Evolutionary conservation across 2,888 invertebrate species (phyloP), one percentile per base, ranked within the genome.

Genomic region (Argyresthia goedartella): DNA sequence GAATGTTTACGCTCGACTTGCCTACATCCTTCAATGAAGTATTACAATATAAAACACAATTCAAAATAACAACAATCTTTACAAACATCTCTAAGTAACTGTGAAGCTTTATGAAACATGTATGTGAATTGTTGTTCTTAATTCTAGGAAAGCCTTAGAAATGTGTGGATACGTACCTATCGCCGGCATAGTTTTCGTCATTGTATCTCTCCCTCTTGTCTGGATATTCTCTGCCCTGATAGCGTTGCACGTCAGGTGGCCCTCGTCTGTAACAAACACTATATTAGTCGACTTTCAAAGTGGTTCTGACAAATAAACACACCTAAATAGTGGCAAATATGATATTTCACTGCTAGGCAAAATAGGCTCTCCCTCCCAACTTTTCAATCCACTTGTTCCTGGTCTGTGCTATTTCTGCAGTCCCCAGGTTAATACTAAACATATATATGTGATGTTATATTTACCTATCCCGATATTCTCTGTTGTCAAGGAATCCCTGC

Each of bases 181-280:
- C 81, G n/a, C 69, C 53, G 25, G 72, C 59, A 54, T 64, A 74
- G 52, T 59, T 62, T 11, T 82, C 79, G 60, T 81, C 80, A 33
- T 68, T 71, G 60, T 65, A 81, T 53, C 72, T 76, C 55, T 84
- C 81, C 64, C 74, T 76, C 67, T 73, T 75, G 45, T 78, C 82
- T 8, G 66, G 67, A 57, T 64, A 77, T 56, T 74, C 77, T 54
- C 71, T 73, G 39, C 80, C 79, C 3, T 71, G 73, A 64, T 66
- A 80, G 49, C 76, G 75, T 16, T 77, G 75, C 4, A 66, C 63
- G 46, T 79, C 81, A 1, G 74, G 74, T 42, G 73, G 76, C 36
- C 66, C 79, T 58, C 81, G 81, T 52, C 6, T 52, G 49, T 39
- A 25, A 25, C 25, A 25, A 25, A 4, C 2, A 4, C 25, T 25